Base-by-base conservation (phyloP, 1,140 invertebrate genomes). In the Meloidogyne floridensis region DNA sequence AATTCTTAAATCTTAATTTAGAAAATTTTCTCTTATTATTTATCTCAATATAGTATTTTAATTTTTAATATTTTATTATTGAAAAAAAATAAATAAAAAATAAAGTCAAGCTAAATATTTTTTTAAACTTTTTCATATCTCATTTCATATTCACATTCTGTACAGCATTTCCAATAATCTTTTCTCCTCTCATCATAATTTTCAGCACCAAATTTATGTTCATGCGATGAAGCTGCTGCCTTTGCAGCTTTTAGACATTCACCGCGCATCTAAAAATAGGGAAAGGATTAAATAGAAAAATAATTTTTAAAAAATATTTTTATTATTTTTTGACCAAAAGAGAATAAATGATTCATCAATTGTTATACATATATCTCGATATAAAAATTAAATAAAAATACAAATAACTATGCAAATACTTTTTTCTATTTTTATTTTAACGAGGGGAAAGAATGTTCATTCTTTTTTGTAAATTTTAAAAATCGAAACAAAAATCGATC, bases 91-190 rank as follows among this genome's bases (percentile, higher is more conserved):
- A 8, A 54, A 10, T 10, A 11, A 54, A 54, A 54, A 54, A 54
- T 10, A 54, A 54, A 54, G 10, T 54, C 11, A 54, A 54, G 8
- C 53, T 54, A 54, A 54, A 54, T 53, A 9, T 47, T 74, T 77
- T 18, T 69, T 81, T 77, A 89, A 70, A 89, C 72, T 56, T 90
- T 90, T 82, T 89, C 87, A 72, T 87, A 89, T 32, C 11, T 70
- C 11, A 83, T 78, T 20, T 75, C 78, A 72, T 85, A 89, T 11
- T 56, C 86, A 82, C 88, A 89, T 3, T 77, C 72, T 18, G 72
- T 77, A 59, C 88, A 89, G 9, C 51, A 75, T 80, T 86, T 81
- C 20, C 53, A 76, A 72, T 86, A 89, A 47, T 84, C 79, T 15
- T 85, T 87, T 15, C 72, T 82, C 18, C 82, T 72, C 13, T 47